phyloP scores from a whole-genome alignment of 1,140 invertebrate genomes.

The Aphidius gifuensis region DNA sequence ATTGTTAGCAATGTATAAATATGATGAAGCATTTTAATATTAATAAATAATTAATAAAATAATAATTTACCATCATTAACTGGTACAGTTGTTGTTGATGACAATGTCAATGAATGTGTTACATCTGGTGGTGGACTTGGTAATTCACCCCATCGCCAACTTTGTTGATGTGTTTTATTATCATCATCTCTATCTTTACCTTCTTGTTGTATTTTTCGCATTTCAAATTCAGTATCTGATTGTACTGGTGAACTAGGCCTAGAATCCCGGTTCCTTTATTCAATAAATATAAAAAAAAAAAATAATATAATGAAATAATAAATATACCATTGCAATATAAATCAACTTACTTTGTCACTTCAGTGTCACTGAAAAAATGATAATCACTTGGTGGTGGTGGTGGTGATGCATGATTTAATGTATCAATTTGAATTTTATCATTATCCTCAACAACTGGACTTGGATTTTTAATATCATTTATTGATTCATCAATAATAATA shows the following conservation, averaged over 20 bases:
- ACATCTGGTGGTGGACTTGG: constrained; percentile 60
- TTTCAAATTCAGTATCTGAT: constrained; percentile 92
- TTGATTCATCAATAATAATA: constrained; percentile 29
- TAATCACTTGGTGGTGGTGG: constrained; percentile 62
- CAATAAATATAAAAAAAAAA: constrained; percentile 39
- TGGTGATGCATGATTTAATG: not conserved
- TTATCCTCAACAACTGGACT: constrained; percentile 35
- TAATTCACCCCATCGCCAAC: constrained; percentile 96
- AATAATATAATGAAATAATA: constrained; percentile 32
- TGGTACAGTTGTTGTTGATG: constrained; percentile 29
- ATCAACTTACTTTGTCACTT: constrained; percentile 68
- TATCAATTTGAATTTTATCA: constrained; percentile 28
- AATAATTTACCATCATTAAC: constrained; percentile 38
- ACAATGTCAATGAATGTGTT: constrained; percentile 35
- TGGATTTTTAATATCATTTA: constrained; percentile 39
- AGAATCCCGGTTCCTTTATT: constrained; percentile 62
- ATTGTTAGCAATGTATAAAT: constrained; percentile 34
- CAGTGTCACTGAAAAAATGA: constrained; percentile 90
- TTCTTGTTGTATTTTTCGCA: constrained; percentile 62
- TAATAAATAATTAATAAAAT: not conserved
- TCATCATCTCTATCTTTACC: constrained; percentile 55
- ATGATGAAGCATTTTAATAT: constrained; percentile 17
- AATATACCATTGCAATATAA: not conserved
- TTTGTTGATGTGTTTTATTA: constrained; percentile 59
- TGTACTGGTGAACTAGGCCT: constrained; percentile 79